These are phyloP conservation scores for Echiichthys vipera DNA, from an alignment of 2,797 vertebrate genomes.

Conservation along the genomic window DNA sequence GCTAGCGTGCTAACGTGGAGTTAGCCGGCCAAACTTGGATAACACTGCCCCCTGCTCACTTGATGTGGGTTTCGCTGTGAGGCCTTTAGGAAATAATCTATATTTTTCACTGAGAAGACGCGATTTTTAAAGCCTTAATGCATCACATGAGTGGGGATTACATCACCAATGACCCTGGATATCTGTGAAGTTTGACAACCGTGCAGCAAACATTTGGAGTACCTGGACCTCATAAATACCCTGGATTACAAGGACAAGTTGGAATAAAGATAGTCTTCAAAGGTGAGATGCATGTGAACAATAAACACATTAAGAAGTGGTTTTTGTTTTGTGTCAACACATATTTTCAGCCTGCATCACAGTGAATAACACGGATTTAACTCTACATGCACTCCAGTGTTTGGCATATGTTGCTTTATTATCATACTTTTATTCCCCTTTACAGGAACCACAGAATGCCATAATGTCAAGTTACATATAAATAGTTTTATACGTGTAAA, in stretches of 20 bases:
- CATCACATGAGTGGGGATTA: constrained; percentile 46
- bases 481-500: too few relatives aligned
- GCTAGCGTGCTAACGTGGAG: constrained; percentile 69
- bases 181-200: constrained; percentile 22
- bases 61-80: constrained; percentile 60
- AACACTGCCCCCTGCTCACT: constrained; percentile 63
- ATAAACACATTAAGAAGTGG: not conserved
- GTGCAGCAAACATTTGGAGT: constrained; percentile 7
- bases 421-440: not conserved
- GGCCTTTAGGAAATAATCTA: constrained; percentile 70
- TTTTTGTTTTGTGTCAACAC: not conserved
- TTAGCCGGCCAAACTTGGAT: constrained; percentile 76
- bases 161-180: constrained; percentile 44
- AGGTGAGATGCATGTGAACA: constrained; percentile 67
- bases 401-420: not conserved
- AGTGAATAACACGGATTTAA: not conserved
- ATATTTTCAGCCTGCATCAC: not conserved
- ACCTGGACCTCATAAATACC: constrained; percentile 50
- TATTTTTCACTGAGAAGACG: constrained; percentile 14
- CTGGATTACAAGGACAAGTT: constrained; percentile 54
- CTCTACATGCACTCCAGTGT: too few relatives aligned
- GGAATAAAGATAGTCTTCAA: constrained; percentile 42
- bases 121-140: constrained; percentile 56
- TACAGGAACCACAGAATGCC: too few relatives aligned
- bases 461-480: too few relatives aligned